Evolutionary conservation across 2,888 invertebrate species (phyloP).

Genomic region (Nephrotoma guestfalica): DNA sequence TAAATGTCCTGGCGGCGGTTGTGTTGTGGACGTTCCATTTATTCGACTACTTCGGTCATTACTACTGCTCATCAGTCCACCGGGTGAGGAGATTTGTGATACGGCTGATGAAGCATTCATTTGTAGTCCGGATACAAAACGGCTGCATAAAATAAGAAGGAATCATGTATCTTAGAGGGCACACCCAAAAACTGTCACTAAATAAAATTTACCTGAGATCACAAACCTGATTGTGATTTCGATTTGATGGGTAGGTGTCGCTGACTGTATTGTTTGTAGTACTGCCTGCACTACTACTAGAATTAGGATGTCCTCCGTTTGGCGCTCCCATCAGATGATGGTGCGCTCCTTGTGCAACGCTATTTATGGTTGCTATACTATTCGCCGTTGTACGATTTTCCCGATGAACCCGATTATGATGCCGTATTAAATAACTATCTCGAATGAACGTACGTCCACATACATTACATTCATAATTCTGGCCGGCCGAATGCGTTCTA

Average conservation of each 20-base stretch:
- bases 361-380: constrained; percentile 38
- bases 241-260: constrained; percentile 16
- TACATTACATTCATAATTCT: constrained; percentile 57
- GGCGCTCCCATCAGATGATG: not conserved
- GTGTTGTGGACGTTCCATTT: constrained; percentile 9
- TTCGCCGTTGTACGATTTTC: constrained; percentile 42
- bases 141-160: not conserved
- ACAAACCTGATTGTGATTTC: constrained; percentile 16
- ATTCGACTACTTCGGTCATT: not conserved
- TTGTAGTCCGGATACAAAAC: constrained; percentile 18
- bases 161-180: not conserved
- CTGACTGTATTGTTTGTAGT: constrained; percentile 16
- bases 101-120: constrained; percentile 17
- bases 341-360: constrained; percentile 28
- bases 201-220: constrained; percentile 16
- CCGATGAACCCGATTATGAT: constrained; percentile 61
- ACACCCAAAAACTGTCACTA: not conserved
- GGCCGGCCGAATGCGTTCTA: constrained; percentile 53
- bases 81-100: constrained; percentile 17
- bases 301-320: not conserved
- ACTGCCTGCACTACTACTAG: constrained; percentile 11
- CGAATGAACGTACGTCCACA: constrained; percentile 61
- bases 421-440: constrained; percentile 62
- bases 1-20: not conserved
- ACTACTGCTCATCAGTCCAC: not conserved